Conservation (phyloP, 2,888 invertebrate genomes). For the Ormyrus pomaceus region DNA sequence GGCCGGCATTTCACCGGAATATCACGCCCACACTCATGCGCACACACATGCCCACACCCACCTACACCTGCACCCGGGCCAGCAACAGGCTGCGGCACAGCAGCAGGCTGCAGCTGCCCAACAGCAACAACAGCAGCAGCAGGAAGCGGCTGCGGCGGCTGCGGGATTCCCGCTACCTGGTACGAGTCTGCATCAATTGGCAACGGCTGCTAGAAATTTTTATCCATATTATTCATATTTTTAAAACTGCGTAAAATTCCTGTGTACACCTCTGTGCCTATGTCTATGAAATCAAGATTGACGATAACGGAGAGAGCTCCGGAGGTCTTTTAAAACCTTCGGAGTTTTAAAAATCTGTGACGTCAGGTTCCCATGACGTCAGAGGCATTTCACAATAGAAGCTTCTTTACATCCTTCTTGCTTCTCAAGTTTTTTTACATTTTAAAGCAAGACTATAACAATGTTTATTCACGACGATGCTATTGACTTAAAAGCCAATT, state of each 20-base stretch:
- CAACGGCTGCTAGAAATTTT: not conserved
- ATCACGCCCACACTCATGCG: conserved; percentile 94
- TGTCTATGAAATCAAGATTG: too few species aligned
- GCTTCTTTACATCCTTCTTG: too few species aligned
- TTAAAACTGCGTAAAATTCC: too few species aligned
- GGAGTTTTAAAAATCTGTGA: not conserved
- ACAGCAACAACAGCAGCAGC: conserved; percentile 78
- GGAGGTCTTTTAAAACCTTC: too few species aligned
- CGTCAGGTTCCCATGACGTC: too few species aligned
- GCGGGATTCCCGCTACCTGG: conserved; percentile 76
- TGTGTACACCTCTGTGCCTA: too few species aligned
- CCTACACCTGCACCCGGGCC: conserved; percentile 89
- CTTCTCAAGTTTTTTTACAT: not conserved
- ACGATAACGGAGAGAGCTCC: too few species aligned
- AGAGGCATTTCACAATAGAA: too few species aligned
- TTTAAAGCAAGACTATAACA: conserved; percentile 16
- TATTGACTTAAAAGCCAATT: too few species aligned
- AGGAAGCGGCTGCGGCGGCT: conserved; percentile 78
- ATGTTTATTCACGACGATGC: too few species aligned
- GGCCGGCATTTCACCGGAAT: conserved; percentile 92
- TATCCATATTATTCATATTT: not conserved
- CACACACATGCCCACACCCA: conserved; percentile 95
- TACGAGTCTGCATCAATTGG: conserved; percentile 55
- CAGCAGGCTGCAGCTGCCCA: conserved; percentile 78
- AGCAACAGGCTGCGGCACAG: conserved; percentile 81